phyloP scores from a whole-genome alignment of 2,797 vertebrate genomes.

The Tokudaia muenninki region DNA sequence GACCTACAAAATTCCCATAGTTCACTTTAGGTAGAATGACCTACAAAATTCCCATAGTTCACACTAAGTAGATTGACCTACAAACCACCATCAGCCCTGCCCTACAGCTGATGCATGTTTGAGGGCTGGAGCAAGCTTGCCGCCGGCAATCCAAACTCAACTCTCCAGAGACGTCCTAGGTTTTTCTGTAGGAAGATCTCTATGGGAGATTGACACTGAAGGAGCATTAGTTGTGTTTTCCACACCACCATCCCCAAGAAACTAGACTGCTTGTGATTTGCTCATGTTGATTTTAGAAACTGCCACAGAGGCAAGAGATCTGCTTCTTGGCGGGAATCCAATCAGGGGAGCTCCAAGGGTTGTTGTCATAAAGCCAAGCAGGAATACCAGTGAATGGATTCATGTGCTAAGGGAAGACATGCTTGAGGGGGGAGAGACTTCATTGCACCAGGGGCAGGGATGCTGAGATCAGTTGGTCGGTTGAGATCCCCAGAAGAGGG shows the following conservation, averaged over 20 bases:
- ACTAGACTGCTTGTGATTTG: not conserved
- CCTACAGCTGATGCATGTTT: not conserved
- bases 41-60: not conserved
- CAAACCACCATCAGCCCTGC: not conserved
- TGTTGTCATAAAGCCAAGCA: not conserved
- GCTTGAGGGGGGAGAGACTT: no score
- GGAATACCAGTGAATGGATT: not conserved
- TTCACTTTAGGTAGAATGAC: not conserved
- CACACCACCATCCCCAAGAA: not conserved
- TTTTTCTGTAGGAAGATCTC: not conserved
- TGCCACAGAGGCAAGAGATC: not conserved
- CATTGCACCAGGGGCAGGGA: not conserved
- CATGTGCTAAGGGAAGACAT: not conserved
- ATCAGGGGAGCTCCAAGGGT: not conserved
- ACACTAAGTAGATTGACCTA: conserved; percentile 35
- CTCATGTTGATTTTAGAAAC: not conserved
- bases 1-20: not conserved
- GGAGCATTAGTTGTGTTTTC: not conserved
- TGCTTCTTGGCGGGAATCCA: not conserved
- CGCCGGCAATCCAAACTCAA: not conserved
- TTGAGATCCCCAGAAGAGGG: not conserved
- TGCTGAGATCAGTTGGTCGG: not conserved
- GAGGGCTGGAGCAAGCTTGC: not conserved
- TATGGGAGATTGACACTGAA: conserved; percentile 36
- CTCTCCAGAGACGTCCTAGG: conserved; percentile 42